These are phyloP conservation scores for Mixornis gularis DNA, from an alignment of 2,113 vertebrate genomes.

Conservation along the genomic window DNA sequence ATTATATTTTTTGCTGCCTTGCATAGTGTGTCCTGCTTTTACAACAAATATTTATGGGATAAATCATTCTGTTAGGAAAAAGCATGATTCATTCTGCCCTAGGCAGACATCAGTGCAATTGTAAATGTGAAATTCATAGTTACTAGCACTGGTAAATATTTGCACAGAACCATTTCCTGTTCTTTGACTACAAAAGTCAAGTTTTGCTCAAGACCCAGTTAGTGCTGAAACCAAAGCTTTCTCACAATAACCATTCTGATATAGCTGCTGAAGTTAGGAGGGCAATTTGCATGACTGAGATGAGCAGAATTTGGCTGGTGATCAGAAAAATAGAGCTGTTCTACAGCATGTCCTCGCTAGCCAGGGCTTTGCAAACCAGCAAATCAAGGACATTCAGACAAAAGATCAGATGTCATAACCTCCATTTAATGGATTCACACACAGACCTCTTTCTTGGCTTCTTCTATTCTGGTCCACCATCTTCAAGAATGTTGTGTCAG, in stretches of 20 bases:
- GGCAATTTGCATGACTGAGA: background rate
- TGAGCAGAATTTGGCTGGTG: background rate
- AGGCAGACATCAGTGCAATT: slow-evolving; percentile 22
- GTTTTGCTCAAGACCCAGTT: background rate
- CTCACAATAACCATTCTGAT: background rate
- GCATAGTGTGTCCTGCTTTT: background rate
- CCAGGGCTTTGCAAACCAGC: background rate
- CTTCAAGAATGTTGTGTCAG: background rate
- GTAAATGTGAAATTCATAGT: slow-evolving; percentile 61
- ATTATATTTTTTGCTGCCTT: slow-evolving; percentile 15
- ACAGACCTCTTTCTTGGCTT: background rate
- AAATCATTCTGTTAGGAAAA: slow-evolving; percentile 59
- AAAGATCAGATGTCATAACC: background rate
- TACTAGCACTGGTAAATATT: slow-evolving; percentile 71
- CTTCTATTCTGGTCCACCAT: background rate
- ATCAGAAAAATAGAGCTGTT: background rate
- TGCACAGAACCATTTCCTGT: slow-evolving; percentile 62
- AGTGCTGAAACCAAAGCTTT: background rate
- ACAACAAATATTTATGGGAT: slow-evolving; percentile 62
- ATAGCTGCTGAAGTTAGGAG: background rate
- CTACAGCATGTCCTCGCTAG: background rate
- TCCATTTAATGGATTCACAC: background rate
- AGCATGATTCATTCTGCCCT: slow-evolving; percentile 42
- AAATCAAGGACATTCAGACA: background rate
- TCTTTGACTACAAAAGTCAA: slow-evolving; percentile 61